Base-by-base conservation (phyloP, 2,113 vertebrate species). In the Scytalopus superciliaris region DNA sequence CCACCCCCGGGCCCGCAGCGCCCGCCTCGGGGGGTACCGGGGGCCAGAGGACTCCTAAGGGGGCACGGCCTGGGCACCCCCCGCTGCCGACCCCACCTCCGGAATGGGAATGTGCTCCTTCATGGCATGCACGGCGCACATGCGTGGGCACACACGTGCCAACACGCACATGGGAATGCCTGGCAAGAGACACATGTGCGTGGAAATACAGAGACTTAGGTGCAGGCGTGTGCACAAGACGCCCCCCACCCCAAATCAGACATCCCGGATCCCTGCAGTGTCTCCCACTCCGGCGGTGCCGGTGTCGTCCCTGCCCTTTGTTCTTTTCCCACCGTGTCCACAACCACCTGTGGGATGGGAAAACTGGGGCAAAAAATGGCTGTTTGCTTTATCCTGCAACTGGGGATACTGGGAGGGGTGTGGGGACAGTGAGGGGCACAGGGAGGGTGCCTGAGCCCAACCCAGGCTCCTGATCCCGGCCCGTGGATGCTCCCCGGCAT, bases 121-220 rank as follows among this genome's bases (percentile, higher is more conserved):
- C 31, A 0, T 1, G 25, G 40, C 7, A 0, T 0, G 42, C 28
- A 7, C 0, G 0, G 52, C n/a, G n/a, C 44, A 45, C 81, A 28
- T 1, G 18, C 11, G n/a, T 3, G 82, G 50, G 45, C 5, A 25
- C 42, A 37, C 49, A 2, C 3, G 2, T 23, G 47, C 8, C 3
- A 1, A 55, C 44, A 8, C 0, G 2, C 15, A 2, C 3, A 68
- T 22, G 30, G 40, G 44, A 53, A n/a, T 10, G 57, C 40, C 6
- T 31, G 11, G 39, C 24, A 40, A 15, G 33, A 15, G 31, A 15
- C 3, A 3, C 2, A 2, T 11, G 2, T 7, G 22, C 13, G 49
- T 24, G 79, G 62, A 25, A 52, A 45, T 3, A 7, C 30, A 8
- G 19, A 66, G 53, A 10, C 19, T 23, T 3, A 7, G 15, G 8